Evolutionary conservation across 1,140 invertebrate genomes (phyloP).

Genomic region (Rhyacophila brunnea): DNA sequence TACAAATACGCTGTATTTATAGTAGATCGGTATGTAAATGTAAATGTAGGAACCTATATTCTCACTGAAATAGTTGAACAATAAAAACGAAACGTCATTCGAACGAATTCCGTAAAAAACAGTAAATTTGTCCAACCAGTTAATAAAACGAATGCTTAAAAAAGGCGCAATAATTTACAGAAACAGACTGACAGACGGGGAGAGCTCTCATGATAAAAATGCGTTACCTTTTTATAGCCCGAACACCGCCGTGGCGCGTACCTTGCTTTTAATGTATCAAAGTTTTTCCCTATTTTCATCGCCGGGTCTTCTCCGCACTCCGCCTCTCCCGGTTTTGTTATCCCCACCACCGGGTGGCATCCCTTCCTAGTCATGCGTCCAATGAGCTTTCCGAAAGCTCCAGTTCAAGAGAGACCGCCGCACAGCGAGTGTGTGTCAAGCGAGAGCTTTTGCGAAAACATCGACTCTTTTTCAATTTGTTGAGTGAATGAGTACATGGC

Average conservation of each 20-base stretch:
- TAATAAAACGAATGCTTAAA: not conserved
- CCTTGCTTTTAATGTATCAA: slow-evolving; percentile 30
- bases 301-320: not conserved
- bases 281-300: slow-evolving; percentile 31
- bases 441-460: slow-evolving; percentile 2
- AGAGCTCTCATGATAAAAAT: slow-evolving; percentile 27
- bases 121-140: too few species aligned
- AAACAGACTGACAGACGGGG: slow-evolving; percentile 25
- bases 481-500: too few species aligned
- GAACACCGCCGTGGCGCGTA: slow-evolving; percentile 9
- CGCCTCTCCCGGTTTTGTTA: slow-evolving; percentile 1
- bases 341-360: not conserved
- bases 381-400: slow-evolving; percentile 21
- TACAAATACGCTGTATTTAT: too few species aligned
- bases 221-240: slow-evolving; percentile 23
- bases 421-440: not conserved
- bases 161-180: slow-evolving; percentile 13
- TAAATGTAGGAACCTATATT: too few species aligned
- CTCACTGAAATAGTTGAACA: too few species aligned
- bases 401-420: slow-evolving; percentile 16
- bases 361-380: slow-evolving; percentile 13
- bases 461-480: not conserved
- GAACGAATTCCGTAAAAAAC: too few species aligned
- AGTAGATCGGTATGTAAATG: too few species aligned
- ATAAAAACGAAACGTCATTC: too few species aligned